Evolutionary conservation across 2,888 invertebrate genomes (phyloP).

Genomic region (Tyria jacobaeae): DNA sequence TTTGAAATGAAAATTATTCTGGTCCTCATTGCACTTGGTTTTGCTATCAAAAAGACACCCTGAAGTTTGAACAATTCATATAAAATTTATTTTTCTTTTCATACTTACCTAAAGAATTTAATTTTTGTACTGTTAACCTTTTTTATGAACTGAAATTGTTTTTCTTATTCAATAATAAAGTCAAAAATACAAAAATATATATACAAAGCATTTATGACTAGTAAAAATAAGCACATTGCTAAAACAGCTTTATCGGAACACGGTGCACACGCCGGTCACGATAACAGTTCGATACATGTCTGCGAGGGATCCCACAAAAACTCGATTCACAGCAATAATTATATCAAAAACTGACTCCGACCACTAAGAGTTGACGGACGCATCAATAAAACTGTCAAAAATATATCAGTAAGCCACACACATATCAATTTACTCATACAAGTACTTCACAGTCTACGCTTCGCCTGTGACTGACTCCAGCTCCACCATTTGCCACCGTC

Average conservation of each 20-base stretch:
- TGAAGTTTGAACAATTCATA: conserved; percentile 62
- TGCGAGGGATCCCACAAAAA: conserved; percentile 71
- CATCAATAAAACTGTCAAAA: conserved; percentile 57
- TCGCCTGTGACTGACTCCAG: conserved; percentile 39
- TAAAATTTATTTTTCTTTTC: conserved; percentile 65
- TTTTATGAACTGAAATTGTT: conserved; percentile 70
- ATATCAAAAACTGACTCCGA: conserved; percentile 69
- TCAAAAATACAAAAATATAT: conserved; percentile 78
- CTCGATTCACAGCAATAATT: conserved; percentile 62
- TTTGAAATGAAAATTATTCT: not conserved
- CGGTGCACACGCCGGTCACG: conserved; percentile 57
- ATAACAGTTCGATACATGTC: conserved; percentile 67
- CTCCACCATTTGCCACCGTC: conserved; percentile 41
- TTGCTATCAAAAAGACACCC: conserved; percentile 55
- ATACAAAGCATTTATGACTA: conserved; percentile 84
- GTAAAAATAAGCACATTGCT: conserved; percentile 79
- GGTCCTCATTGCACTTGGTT: conserved; percentile 8
- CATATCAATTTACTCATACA: conserved; percentile 47
- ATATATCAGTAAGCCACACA: conserved; percentile 53
- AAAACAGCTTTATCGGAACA: conserved; percentile 63
- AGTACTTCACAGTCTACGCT: conserved; percentile 35
- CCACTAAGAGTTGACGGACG: conserved; percentile 61
- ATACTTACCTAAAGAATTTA: conserved; percentile 68
- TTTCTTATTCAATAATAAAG: conserved; percentile 70
- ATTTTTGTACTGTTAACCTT: conserved; percentile 56